These are phyloP conservation scores for Lepidothrix coronata DNA, from an alignment of 2,113 vertebrate species.

Conservation along the genomic window DNA sequence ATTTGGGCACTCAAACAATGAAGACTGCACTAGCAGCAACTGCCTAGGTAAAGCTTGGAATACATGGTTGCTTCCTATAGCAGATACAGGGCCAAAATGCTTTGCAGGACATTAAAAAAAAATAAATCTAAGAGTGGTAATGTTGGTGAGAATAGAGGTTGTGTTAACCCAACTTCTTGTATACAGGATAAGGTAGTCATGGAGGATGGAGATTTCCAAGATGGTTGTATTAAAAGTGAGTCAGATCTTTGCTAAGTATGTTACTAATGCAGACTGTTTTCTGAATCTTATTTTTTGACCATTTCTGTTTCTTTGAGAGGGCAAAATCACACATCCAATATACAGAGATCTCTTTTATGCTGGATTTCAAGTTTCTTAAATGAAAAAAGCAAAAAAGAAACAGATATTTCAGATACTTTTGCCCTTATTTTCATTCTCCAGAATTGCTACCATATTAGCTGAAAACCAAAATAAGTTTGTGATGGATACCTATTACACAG, in stretches of 20 bases:
- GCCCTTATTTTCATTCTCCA: rapidly evolving
- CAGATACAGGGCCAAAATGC: background rate
- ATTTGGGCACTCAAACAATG: background rate
- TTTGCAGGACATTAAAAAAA: background rate
- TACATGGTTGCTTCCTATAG: background rate
- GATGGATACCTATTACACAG: background rate
- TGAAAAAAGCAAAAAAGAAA: background rate
- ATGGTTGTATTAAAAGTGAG: background rate
- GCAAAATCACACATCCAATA: background rate
- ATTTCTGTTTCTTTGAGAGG: background rate
- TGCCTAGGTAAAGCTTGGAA: background rate
- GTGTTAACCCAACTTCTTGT: background rate
- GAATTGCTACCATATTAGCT: background rate
- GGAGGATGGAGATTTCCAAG: background rate
- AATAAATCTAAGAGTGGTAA: background rate
- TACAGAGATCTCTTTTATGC: background rate
- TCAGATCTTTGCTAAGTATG: background rate
- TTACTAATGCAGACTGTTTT: background rate
- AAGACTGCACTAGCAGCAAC: background rate
- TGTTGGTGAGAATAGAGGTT: background rate
- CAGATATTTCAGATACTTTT: background rate
- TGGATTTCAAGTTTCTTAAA: background rate
- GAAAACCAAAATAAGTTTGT: background rate
- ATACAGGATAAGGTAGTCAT: background rate
- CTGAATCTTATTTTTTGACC: background rate